These are phyloP conservation scores for Phallusia fumigata DNA, from an alignment of 23 tunicate genomes.

Conservation along the genomic window DNA sequence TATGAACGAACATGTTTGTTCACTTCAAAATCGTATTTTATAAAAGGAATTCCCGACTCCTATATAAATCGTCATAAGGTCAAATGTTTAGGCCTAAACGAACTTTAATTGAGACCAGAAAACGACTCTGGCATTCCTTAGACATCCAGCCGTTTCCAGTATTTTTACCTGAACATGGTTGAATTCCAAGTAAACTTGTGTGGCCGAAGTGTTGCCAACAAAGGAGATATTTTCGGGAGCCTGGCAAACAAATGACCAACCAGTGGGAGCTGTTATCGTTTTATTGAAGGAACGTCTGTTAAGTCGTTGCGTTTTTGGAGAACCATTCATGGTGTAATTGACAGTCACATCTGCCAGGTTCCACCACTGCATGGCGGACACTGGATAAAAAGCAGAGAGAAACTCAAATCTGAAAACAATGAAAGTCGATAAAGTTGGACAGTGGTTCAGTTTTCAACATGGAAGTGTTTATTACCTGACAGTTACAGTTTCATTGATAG, in stretches of 20 bases:
- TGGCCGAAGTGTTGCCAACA: conserved; percentile 7
- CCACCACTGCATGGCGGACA: not conserved
- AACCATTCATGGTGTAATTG: not conserved
- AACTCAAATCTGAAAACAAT: not conserved
- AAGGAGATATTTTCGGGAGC: conserved; percentile 32
- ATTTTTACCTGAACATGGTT: conserved; percentile 43
- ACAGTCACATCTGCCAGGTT: conserved; percentile 12
- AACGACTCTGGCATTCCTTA: too few species aligned
- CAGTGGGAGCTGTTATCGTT: conserved; percentile 52
- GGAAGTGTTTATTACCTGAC: too few species aligned
- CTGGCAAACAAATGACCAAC: conserved; percentile 65
- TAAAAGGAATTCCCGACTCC: too few species aligned
- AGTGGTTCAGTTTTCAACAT: too few species aligned
- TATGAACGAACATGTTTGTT: too few species aligned
- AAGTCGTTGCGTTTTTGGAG: not conserved
- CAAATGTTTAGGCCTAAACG: too few species aligned
- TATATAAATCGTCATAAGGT: too few species aligned
- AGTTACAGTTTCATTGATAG: too few species aligned
- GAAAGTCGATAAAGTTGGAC: too few species aligned
- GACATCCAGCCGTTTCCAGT: too few species aligned
- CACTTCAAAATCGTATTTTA: too few species aligned
- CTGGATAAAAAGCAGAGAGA: not conserved
- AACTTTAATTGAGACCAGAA: too few species aligned
- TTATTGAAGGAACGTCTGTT: conserved; percentile 11
- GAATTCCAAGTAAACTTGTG: conserved; percentile 34